Evolutionary conservation across 2,888 invertebrate genomes (phyloP).

Genomic region (Tinea semifulvella): DNA sequence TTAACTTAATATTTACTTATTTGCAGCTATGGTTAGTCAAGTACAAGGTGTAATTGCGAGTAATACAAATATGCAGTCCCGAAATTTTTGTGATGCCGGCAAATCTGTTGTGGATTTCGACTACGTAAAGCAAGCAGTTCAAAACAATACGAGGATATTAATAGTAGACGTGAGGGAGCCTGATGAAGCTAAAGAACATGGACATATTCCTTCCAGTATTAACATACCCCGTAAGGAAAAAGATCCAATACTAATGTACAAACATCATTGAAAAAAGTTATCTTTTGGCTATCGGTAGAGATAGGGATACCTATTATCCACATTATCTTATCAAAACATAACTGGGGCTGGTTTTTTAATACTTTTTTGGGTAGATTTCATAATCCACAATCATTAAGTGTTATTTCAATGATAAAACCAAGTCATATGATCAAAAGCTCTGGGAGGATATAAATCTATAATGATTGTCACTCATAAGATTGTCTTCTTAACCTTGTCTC

Average conservation of each 20-base stretch:
- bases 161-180: constrained; percentile 83
- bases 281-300: not conserved
- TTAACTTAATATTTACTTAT: not conserved
- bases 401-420: not conserved
- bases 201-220: constrained; percentile 76
- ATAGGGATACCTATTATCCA: not conserved
- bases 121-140: constrained; percentile 46
- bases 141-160: constrained; percentile 31
- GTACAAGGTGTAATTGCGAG: constrained; percentile 13
- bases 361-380: not conserved
- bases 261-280: not conserved
- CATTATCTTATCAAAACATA: not conserved
- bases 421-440: not conserved
- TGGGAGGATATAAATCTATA: no score
- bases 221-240: constrained; percentile 77
- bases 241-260: not conserved
- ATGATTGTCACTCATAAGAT: no score
- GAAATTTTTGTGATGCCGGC: not conserved
- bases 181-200: constrained; percentile 73
- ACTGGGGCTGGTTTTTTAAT: constrained; percentile 1
- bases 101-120: constrained; percentile 38
- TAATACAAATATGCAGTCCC: not conserved
- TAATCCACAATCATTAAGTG: not conserved
- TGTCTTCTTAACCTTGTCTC: no score
- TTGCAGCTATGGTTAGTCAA: constrained; percentile 18